A percentile compares a stretch with the other conserved stretches of the same genome.
These are phyloP conservation scores for Helicolenus hilgendorfi DNA, from an alignment of 2,797 vertebrate species.

Conservation along the genomic window DNA sequence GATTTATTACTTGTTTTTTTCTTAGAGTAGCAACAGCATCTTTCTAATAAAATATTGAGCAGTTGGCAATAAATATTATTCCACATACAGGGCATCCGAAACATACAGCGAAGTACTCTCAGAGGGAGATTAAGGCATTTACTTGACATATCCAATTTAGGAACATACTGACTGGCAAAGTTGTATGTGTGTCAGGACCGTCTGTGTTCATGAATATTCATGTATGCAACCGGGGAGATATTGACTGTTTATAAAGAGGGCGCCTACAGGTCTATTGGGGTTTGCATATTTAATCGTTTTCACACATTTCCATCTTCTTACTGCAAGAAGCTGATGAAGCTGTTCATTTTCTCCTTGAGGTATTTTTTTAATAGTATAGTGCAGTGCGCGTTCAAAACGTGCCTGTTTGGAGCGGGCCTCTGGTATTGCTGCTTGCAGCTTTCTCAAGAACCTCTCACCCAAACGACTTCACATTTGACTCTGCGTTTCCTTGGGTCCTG, in stretches of 20 bases:
- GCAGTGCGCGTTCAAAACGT: neutral
- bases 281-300: conserved; percentile 70
- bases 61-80: neutral
- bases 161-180: conserved; percentile 25
- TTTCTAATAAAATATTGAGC: neutral
- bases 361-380: conserved; percentile 1
- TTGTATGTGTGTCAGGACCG: conserved; percentile 24
- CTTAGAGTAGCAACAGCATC: neutral
- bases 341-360: conserved; percentile 12
- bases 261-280: conserved; percentile 51
- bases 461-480: neutral
- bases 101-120: neutral
- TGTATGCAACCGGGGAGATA: conserved; percentile 56
- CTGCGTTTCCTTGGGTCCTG: neutral
- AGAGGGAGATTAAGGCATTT: conserved; percentile 28
- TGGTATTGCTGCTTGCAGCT: neutral
- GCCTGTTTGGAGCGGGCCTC: neutral
- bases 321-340: conserved; percentile 36
- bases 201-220: conserved; percentile 65
- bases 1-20: neutral
- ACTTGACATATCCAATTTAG: conserved; percentile 26
- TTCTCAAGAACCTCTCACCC: neutral
- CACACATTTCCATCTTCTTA: conserved; percentile 55
- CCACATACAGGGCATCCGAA: too few relatives aligned
- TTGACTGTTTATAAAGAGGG: conserved; percentile 78